phyloP scores from a whole-genome alignment of 2,113 vertebrate species.

The Anolis carolinensis region DNA sequence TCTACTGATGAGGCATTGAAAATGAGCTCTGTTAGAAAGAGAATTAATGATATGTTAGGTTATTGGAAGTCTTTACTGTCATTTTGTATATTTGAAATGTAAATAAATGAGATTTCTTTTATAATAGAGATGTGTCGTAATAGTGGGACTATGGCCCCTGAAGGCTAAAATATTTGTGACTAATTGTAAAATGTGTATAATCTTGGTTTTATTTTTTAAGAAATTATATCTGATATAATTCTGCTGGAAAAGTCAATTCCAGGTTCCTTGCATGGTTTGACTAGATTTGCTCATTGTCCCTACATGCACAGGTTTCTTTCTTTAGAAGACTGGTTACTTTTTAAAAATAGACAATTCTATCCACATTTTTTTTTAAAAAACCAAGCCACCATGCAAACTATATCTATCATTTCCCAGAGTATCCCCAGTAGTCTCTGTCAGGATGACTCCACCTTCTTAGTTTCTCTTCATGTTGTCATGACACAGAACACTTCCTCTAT shows the following conservation, averaged over 20 bases:
- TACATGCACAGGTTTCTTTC: background rate
- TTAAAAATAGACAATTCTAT: accelerated
- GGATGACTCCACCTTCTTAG: background rate
- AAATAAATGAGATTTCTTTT: constrained; percentile 45
- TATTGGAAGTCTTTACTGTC: constrained; percentile 23
- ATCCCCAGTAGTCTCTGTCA: background rate
- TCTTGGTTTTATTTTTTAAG: constrained; percentile 26
- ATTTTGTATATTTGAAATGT: constrained; percentile 5
- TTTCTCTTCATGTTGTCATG: background rate
- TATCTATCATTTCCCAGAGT: background rate
- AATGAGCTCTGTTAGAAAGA: background rate
- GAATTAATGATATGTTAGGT: background rate
- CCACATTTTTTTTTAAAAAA: background rate
- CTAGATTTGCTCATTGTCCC: background rate
- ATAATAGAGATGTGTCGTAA: constrained; percentile 14
- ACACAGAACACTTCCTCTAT: background rate
- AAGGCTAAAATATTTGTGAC: constrained; percentile 33
- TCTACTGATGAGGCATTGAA: background rate
- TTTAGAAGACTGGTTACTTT: background rate
- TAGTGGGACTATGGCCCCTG: constrained; percentile 1
- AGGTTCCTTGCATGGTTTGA: accelerated
- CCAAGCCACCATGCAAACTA: constrained; percentile 9
- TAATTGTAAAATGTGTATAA: accelerated
- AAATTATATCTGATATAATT: constrained; percentile 47
- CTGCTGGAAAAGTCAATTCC: constrained; percentile 15